A percentile compares a stretch with the other conserved stretches of the same genome.
These are phyloP conservation scores for Paracentrotus lividus DNA, from an alignment of 53 echinoderm and acorn worm species.

Conservation along the genomic window DNA sequence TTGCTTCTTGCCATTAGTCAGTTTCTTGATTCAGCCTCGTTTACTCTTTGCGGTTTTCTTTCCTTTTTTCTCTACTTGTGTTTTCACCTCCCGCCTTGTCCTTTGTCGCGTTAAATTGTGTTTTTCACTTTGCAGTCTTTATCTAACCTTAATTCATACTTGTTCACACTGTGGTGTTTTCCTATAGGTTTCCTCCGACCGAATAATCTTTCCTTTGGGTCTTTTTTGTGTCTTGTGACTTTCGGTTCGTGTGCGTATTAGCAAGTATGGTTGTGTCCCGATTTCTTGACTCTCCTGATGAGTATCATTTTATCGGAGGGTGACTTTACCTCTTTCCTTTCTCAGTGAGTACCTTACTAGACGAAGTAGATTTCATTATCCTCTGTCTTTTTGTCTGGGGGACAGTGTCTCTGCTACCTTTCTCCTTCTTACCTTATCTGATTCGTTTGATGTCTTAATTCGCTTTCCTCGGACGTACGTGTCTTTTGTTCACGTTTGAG, in stretches of 20 bases:
- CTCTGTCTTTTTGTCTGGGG: constrained; percentile 35
- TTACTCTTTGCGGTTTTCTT: constrained; percentile 7
- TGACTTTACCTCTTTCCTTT: constrained; percentile 48
- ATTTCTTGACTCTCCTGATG: not conserved
- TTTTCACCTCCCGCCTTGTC: constrained; percentile 64
- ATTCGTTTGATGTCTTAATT: too few relatives aligned
- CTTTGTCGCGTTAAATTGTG: constrained; percentile 71
- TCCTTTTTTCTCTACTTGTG: constrained; percentile 44
- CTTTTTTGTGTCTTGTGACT: too few relatives aligned
- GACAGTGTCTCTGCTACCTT: too few relatives aligned
- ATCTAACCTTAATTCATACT: too few relatives aligned
- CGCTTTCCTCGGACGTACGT: too few relatives aligned
- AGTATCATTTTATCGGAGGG: constrained; percentile 46
- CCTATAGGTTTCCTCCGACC: too few relatives aligned
- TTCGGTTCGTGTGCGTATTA: not conserved
- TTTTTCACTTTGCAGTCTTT: constrained; percentile 66
- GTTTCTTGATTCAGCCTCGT: constrained; percentile 44
- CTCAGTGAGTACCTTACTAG: not conserved
- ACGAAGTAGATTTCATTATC: not conserved
- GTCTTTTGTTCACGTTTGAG: too few relatives aligned
- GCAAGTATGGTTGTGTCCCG: constrained; percentile 11
- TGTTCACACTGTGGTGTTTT: too few relatives aligned
- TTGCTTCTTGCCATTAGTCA: constrained; percentile 31
- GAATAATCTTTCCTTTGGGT: too few relatives aligned
- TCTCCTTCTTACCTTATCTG: too few relatives aligned